Evolutionary conservation across 2,797 vertebrate species (phyloP).

Genomic region (Anguilla pacifica): DNA sequence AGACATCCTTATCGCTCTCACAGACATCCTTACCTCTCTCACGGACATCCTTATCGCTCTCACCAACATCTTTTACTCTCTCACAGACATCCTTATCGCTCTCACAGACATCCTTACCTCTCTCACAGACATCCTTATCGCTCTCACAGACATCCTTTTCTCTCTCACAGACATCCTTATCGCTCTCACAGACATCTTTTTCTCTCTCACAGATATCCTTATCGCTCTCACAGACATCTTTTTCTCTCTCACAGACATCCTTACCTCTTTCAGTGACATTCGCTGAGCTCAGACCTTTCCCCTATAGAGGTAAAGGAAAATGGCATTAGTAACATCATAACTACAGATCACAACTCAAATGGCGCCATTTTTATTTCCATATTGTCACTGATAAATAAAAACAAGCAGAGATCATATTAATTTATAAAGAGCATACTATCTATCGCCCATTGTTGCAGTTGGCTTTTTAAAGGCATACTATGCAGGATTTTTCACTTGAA

Average conservation of each 20-base stretch:
- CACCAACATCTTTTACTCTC: constrained; percentile 58
- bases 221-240: too few relatives aligned
- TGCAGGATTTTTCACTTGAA: too few relatives aligned
- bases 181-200: constrained; percentile 57
- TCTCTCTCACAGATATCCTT: constrained; percentile 65
- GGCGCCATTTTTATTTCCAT: neutral
- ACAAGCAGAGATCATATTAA: neutral
- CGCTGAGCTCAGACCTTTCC: constrained; percentile 34
- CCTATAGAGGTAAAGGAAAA: constrained; percentile 42
- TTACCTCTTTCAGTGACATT: constrained; percentile 69
- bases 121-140: constrained; percentile 51
- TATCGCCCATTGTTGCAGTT: too few relatives aligned
- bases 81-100: constrained; percentile 53
- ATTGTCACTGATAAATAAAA: neutral
- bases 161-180: constrained; percentile 41
- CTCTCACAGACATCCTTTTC: constrained; percentile 59
- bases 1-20: constrained; percentile 59
- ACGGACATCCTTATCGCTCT: constrained; percentile 59
- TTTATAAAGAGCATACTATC: too few relatives aligned
- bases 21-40: constrained; percentile 49
- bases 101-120: too few relatives aligned
- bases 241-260: neutral
- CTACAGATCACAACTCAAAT: neutral
- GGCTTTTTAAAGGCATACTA: too few relatives aligned
- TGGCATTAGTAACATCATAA: neutral